Conservation (phyloP, 2,797 vertebrate genomes). For the Clarias pachynema region DNA sequence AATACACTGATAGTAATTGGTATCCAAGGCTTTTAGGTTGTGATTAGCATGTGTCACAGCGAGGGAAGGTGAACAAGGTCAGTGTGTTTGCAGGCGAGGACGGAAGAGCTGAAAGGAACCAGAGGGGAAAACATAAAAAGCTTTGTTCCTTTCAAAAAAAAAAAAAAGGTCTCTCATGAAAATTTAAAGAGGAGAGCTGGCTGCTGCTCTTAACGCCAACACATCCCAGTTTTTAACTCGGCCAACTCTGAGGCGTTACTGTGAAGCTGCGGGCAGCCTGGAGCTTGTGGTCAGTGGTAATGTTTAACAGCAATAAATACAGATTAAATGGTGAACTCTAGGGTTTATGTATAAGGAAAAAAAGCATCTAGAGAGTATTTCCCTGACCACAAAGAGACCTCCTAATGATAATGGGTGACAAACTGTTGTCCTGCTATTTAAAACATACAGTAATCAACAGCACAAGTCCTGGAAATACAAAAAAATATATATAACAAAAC, state of each 20-base stretch:
- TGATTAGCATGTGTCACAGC: constrained; percentile 26
- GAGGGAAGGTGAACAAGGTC: constrained; percentile 27
- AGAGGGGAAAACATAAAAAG: constrained; percentile 36
- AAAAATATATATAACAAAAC: too few relatives aligned
- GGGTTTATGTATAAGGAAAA: constrained; percentile 25
- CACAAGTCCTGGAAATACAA: not conserved
- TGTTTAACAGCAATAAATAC: constrained; percentile 44
- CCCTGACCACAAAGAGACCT: constrained; percentile 45
- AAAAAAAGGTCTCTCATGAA: constrained; percentile 51
- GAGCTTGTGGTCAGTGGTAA: constrained; percentile 53
- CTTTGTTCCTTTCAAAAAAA: constrained; percentile 1
- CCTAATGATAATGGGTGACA: constrained; percentile 8
- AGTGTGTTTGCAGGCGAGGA: constrained; percentile 19
- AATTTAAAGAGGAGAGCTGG: constrained; percentile 43
- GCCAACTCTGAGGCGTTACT: constrained; percentile 8
- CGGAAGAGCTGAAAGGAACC: constrained; percentile 18
- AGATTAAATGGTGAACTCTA: constrained; percentile 33
- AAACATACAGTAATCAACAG: not conserved
- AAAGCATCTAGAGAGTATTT: constrained; percentile 43
- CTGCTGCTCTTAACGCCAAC: constrained; percentile 21
- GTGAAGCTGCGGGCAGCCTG: constrained; percentile 31
- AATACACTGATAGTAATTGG: not conserved
- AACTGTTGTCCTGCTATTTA: not conserved
- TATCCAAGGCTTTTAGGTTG: not conserved
- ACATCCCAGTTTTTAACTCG: not conserved